phyloP scores from a whole-genome alignment of 2,113 vertebrate species.

The Platanista minor region DNA sequence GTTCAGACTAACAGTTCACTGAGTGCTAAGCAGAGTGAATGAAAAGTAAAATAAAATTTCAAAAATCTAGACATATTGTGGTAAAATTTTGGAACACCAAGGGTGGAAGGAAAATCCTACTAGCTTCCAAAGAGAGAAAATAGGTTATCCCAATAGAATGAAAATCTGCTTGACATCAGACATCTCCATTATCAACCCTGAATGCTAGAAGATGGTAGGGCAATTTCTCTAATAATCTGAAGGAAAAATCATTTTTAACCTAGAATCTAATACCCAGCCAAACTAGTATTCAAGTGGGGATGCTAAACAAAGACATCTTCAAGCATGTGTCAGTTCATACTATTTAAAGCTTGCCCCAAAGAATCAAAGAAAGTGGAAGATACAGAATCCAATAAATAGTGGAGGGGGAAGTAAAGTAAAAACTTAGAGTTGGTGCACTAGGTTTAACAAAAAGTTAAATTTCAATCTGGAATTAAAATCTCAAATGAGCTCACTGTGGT shows the following conservation, averaged over 20 bases:
- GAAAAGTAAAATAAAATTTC: not conserved
- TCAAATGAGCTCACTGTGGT: not conserved
- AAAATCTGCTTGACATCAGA: not conserved
- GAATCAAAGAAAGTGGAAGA: not conserved
- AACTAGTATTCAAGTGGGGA: not conserved
- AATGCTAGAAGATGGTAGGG: not conserved
- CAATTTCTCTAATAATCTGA: not conserved
- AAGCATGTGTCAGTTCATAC: not conserved
- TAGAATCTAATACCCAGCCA: not conserved
- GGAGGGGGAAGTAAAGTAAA: not conserved
- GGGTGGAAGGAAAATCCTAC: not conserved
- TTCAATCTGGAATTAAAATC: not conserved
- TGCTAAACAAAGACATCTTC: not conserved
- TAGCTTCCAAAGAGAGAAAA: not conserved
- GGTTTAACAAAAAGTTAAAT: not conserved
- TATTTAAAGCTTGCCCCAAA: not conserved
- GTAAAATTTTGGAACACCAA: not conserved
- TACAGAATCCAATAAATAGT: not conserved
- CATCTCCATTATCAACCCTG: not conserved
- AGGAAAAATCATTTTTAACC: not conserved
- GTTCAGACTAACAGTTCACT: not conserved
- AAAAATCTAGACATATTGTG: not conserved
- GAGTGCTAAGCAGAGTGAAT: not conserved
- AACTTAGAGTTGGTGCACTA: not conserved
- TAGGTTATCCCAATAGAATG: not conserved